Evolutionary conservation across 2,888 invertebrate genomes (phyloP), one percentile per base, ranked within the genome.

Genomic region (Leuctra nigra): DNA sequence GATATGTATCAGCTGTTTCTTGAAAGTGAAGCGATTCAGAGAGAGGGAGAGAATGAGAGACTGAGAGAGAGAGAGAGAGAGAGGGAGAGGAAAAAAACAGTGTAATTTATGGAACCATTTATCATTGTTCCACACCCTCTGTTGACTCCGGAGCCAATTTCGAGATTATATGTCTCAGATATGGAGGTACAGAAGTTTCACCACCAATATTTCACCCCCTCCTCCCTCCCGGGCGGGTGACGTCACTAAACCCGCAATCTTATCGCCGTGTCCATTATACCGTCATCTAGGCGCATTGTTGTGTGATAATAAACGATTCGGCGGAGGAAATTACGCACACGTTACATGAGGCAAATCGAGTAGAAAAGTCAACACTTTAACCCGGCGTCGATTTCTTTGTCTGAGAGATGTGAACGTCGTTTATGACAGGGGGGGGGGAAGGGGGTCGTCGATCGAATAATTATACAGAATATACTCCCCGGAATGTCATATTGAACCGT

Each of bases 91-190:
- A 61, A 63, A 64, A 64, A 64, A 62, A 47, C 47, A 36, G 33
- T 57, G 67, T 72, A 72, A 73, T 73, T 73, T 73, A 73, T 72
- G 68, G 67, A 65, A 65, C 70, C 73, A 74, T 74, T 73, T 73
- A 73, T 74, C 74, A 73, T 71, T 67, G 71, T 68, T 72, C 72
- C 73, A 73, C 73, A 72, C 73, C 73, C 73, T 73, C 59, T 55
- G 61, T 59, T 59, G 61, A 61, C 61, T 61, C 72, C 72, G 72
- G 67, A 75, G 74, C 76, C 76, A 75, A 76, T 76, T 75, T 69
- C 73, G 73, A 77, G 77, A 77, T 77, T 50, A 75, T 76, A 75
- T 75, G 76, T 74, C 68, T 68, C 68, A 69, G 71, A 71, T 70
- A 71, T 47, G 47, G 36, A 48, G 44, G 47, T 55, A 48, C 47